Evolutionary conservation across 2,888 invertebrate species (phyloP).

Genomic region (Pelosia muscerda): DNA sequence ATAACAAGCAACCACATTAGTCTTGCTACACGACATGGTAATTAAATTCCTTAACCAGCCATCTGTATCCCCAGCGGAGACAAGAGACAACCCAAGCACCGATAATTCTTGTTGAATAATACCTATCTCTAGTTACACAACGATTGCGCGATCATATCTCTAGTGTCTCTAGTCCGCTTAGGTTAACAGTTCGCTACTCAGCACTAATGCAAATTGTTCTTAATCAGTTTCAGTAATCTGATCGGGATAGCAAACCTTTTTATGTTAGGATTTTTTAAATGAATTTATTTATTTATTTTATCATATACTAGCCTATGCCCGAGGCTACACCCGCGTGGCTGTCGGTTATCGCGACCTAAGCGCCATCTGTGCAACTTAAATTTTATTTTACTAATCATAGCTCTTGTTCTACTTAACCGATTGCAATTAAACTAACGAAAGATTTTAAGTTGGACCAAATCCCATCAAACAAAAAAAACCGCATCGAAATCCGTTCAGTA

Average conservation of each 20-base stretch:
- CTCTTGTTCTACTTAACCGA: no score
- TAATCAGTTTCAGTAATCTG: slow-evolving; percentile 44
- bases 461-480: no score
- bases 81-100: slow-evolving; percentile 10
- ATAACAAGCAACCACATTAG: neutral
- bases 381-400: no score
- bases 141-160: slow-evolving; percentile 7
- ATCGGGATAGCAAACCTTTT: neutral
- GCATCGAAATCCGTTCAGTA: no score
- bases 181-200: slow-evolving; percentile 32
- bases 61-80: slow-evolving; percentile 2
- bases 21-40: neutral
- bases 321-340: no score
- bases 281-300: no score
- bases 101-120: slow-evolving; percentile 21
- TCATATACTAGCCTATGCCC: no score
- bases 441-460: no score
- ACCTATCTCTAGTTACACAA: slow-evolving; percentile 27
- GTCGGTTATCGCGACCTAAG: no score
- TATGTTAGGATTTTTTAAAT: neutral
- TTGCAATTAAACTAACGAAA: no score
- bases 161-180: slow-evolving; percentile 21
- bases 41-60: slow-evolving; percentile 9
- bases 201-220: slow-evolving; percentile 47
- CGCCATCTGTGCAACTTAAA: no score